These are phyloP conservation scores for Delphinus delphis DNA, from an alignment of 2,113 vertebrate species.

Conservation along the genomic window DNA sequence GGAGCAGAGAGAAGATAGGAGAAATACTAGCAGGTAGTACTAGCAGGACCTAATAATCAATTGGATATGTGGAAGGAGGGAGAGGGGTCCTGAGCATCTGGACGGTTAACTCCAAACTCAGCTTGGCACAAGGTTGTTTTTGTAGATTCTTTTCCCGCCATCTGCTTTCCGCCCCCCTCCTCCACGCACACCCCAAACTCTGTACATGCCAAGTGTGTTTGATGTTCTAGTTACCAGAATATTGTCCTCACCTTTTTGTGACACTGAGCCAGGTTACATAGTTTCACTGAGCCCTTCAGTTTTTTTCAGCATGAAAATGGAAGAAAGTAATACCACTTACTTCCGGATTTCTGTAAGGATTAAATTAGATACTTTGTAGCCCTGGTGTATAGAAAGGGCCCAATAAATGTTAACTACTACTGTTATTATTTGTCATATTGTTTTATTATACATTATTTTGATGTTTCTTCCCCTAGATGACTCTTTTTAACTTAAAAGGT, in stretches of 20 bases:
- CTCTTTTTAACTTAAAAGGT: not conserved
- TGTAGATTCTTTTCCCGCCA: not conserved
- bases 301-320: not conserved
- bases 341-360: not conserved
- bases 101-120: not conserved
- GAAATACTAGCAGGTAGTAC: not conserved
- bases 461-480: not conserved
- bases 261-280: not conserved
- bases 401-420: not conserved
- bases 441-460: not conserved
- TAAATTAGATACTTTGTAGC: not conserved
- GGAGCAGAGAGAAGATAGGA: not conserved
- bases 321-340: not conserved
- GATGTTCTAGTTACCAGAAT: not conserved
- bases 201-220: not conserved
- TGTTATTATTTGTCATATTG: not conserved
- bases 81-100: too few relatives aligned
- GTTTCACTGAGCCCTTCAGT: not conserved
- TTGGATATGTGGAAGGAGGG: not conserved
- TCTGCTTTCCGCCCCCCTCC: rapidly evolving
- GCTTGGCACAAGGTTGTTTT: not conserved
- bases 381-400: not conserved
- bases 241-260: not conserved
- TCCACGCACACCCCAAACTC: not conserved
- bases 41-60: not conserved